Evolutionary conservation across 2,113 vertebrate species (phyloP), one percentile per base, ranked within the genome.

Genomic region (Eira barbara): DNA sequence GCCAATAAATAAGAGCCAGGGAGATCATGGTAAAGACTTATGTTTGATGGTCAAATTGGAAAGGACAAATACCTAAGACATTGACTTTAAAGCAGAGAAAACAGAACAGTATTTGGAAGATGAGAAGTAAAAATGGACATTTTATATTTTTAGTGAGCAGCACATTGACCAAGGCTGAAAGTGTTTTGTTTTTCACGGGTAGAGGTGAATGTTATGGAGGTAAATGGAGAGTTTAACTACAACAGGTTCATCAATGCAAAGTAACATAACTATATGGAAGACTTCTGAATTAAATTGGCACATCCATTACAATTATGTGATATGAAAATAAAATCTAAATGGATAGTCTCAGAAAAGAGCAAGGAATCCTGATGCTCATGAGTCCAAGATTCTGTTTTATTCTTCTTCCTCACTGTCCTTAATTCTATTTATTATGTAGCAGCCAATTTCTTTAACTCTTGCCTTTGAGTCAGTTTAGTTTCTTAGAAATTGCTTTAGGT

Each of bases 1-100:
- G 79, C 74, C 42, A 93, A 55, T 90, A 98, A 97, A 78, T 96
- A 98, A 96, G 65, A 98, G 76, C 3, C 42, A 59, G 27, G 76
- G 25, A 93, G 67, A 96, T 93, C 80, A 67, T 87, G 74, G 34
- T 83, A 55, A 91, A 96, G 57, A 52, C 57, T 81, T 91, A 52
- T n/a, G 52, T 52, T 71, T 31, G 6, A 52, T 9, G 67, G 39
- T 25, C 57, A 87, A n/a, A 59, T 87, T 82, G 27, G 29, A 49
- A 42, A 74, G 31, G 42, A 78, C 57, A 89, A 69, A 89, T 89
- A n/a, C n/a, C 52, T 67, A 29, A 65, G 76, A 57, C 71, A 81
- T 47, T 95, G 73, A 65, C 76, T 86, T 36, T 11, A 17, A 39
- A 47, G 11, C 8, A 89, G 27, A 86, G n/a, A 76, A 81, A 89